Evolutionary conservation across 2,888 invertebrate species (phyloP).

Genomic region (Eutolmus rufibarbis): DNA sequence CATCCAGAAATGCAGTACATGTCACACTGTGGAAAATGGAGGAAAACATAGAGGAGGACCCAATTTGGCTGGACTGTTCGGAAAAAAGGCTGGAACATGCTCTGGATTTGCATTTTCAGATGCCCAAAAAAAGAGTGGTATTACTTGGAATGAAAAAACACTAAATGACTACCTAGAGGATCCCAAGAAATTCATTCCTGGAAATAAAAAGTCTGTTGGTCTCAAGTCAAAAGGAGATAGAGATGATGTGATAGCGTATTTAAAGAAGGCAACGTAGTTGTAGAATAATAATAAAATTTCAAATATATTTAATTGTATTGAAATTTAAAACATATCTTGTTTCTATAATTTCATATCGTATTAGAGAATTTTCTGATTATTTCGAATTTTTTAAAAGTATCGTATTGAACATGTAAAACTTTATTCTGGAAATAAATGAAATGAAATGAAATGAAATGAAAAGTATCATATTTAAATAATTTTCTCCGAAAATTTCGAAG

Average conservation of each 20-base stretch:
- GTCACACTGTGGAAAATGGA: slow-evolving; percentile 77
- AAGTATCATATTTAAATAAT: no score
- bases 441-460: no score
- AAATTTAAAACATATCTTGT: no score
- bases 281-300: neutral
- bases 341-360: no score
- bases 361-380: no score
- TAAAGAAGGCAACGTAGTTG: slow-evolving; percentile 65
- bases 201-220: slow-evolving; percentile 98
- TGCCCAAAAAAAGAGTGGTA: slow-evolving; percentile 93
- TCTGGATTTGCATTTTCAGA: slow-evolving; percentile 90
- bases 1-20: slow-evolving; percentile 67
- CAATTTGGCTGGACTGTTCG: slow-evolving; percentile 87
- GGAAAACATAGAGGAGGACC: slow-evolving; percentile 98
- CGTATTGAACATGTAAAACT: no score
- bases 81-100: slow-evolving; percentile 94
- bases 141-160: slow-evolving; percentile 91
- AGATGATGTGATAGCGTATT: slow-evolving; percentile 91
- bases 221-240: slow-evolving; percentile 93
- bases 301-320: no score
- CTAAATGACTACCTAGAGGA: slow-evolving; percentile 95
- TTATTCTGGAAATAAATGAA: no score
- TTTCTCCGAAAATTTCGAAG: no score
- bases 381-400: no score
- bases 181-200: slow-evolving; percentile 99